Conservation (phyloP, 2,797 vertebrate genomes). For the Sebastes cheni region DNA sequence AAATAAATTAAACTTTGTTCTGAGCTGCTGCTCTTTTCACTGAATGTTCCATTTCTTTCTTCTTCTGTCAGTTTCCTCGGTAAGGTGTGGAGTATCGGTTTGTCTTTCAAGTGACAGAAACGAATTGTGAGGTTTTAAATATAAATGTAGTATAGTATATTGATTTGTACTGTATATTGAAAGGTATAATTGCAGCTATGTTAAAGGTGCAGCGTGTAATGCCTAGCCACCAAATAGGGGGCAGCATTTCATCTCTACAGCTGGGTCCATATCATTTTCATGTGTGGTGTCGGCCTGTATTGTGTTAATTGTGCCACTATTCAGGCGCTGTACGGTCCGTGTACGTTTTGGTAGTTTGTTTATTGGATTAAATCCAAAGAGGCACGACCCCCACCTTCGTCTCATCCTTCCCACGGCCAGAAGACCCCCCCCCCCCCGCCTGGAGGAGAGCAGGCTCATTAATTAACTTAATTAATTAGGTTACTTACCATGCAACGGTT, state of each 20-base stretch:
- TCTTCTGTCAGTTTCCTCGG: neutral
- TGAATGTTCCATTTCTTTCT: conserved; percentile 21
- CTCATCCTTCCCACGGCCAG: too few relatives aligned
- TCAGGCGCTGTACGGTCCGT: too few relatives aligned
- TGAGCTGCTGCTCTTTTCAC: conserved; percentile 30
- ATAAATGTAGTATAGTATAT: conserved; percentile 28
- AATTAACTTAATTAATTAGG: too few relatives aligned
- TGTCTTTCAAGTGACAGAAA: neutral
- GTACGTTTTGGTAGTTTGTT: too few relatives aligned
- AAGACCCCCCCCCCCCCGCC: too few relatives aligned
- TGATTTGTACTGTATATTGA: conserved; percentile 33
- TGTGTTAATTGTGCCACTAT: too few relatives aligned
- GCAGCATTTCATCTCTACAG: neutral
- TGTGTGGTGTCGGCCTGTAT: too few relatives aligned
- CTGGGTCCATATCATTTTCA: too few relatives aligned
- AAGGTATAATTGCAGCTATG: neutral
- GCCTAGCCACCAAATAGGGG: neutral
- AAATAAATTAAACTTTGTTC: neutral
- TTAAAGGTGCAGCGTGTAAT: neutral
- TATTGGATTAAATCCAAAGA: too few relatives aligned
- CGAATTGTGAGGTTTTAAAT: neutral
- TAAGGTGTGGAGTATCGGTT: neutral
- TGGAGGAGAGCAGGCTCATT: too few relatives aligned
- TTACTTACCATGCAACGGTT: too few relatives aligned
- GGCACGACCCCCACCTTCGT: too few relatives aligned